Conservation (phyloP, 1,140 invertebrate species). For the Mya arenaria region DNA sequence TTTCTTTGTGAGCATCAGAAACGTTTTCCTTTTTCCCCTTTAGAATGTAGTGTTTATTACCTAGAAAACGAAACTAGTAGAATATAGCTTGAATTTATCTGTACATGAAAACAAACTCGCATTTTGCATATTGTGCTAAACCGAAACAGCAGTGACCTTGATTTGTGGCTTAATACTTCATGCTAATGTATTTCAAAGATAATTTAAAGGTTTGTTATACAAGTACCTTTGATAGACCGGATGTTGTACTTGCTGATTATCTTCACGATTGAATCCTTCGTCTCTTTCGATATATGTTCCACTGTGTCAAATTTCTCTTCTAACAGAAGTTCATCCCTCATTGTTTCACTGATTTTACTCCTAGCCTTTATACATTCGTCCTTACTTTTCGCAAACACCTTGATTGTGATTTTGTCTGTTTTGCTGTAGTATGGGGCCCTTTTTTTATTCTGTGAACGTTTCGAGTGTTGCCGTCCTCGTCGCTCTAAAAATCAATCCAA, state of each 20-base stretch:
- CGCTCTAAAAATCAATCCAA: too few relatives aligned
- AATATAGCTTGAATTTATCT: neutral
- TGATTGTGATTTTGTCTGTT: too few relatives aligned
- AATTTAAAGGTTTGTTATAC: too few relatives aligned
- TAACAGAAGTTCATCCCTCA: neutral
- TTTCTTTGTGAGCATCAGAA: neutral
- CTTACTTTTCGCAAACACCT: neutral
- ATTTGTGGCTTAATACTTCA: too few relatives aligned
- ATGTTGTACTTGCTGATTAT: neutral
- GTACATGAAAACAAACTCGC: too few relatives aligned
- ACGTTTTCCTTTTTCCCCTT: constrained; percentile 28
- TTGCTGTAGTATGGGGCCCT: too few relatives aligned
- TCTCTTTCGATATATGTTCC: neutral
- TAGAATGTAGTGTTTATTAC: constrained; percentile 3
- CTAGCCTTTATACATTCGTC: neutral
- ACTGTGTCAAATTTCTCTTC: neutral
- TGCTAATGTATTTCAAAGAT: too few relatives aligned
- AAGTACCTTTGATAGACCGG: neutral
- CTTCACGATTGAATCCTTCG: neutral
- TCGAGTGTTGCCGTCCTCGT: too few relatives aligned
- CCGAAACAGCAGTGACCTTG: too few relatives aligned
- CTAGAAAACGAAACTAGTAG: neutral
- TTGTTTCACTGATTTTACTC: neutral
- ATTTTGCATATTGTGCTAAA: too few relatives aligned
- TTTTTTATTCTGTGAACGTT: too few relatives aligned